A percentile compares a stretch with the other conserved stretches of the same genome.
phyloP scores from a whole-genome alignment of 1,140 invertebrate species.

The Odontomachus brunneus region DNA sequence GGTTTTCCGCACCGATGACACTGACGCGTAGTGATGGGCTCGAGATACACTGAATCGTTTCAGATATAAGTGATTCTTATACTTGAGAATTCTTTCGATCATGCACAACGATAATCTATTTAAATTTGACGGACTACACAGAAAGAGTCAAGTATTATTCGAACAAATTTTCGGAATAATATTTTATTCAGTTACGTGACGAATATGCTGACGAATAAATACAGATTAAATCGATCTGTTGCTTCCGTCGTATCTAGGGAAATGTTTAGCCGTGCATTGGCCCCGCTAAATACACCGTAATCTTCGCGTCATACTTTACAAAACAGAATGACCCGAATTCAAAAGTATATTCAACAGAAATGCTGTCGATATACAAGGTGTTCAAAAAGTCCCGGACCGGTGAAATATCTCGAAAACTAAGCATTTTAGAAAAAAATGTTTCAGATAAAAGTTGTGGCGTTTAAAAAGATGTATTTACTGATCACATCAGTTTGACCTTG shows the following conservation, averaged over 20 bases:
- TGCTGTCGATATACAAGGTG: too few species aligned
- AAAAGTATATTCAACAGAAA: not conserved
- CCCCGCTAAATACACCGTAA: not conserved
- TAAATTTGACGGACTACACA: constrained; percentile 14
- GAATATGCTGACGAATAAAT: not conserved
- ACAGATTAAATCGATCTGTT: constrained; percentile 27
- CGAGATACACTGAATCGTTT: too few species aligned
- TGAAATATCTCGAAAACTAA: too few species aligned
- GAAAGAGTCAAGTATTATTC: too few species aligned
- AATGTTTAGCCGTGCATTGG: constrained; percentile 2
- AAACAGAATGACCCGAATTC: not conserved
- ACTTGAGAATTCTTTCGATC: not conserved
- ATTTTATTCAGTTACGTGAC: too few species aligned
- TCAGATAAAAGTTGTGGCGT: too few species aligned
- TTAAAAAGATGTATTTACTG: too few species aligned
- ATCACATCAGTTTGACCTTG: too few species aligned
- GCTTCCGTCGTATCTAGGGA: constrained; percentile 22
- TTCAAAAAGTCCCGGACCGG: too few species aligned
- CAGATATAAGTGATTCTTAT: not conserved
- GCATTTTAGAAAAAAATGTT: too few species aligned
- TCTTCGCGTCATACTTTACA: constrained; percentile 4
- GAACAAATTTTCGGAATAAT: too few species aligned
- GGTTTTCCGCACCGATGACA: constrained; percentile 34
- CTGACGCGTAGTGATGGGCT: constrained; percentile 3
- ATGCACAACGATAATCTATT: constrained; percentile 16